These are phyloP conservation scores for Zygothrica quintamaculata DNA, from an alignment of 2,888 invertebrate species.

Conservation along the genomic window DNA sequence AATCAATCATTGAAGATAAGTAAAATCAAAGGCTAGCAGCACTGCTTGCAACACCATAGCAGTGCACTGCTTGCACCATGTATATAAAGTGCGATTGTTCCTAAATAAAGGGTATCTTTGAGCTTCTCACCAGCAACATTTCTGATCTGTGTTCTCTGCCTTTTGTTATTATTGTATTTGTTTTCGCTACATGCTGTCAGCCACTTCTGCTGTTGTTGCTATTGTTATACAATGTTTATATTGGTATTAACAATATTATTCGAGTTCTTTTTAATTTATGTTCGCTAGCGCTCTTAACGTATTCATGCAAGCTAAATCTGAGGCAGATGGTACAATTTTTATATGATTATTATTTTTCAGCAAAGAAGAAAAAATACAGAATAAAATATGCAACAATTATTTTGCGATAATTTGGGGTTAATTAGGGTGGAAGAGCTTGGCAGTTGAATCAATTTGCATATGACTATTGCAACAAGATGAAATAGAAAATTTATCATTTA, in stretches of 20 bases:
- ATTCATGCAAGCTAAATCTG: constrained; percentile 26
- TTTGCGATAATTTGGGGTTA: constrained; percentile 44
- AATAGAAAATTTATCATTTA: neutral
- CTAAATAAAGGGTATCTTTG: neutral
- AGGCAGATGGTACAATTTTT: neutral
- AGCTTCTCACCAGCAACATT: neutral
- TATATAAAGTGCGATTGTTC: neutral
- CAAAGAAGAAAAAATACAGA: too few species aligned
- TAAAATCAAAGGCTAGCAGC: too few species aligned
- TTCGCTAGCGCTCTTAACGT: constrained; percentile 15
- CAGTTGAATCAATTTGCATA: constrained; percentile 23
- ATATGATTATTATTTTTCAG: too few species aligned
- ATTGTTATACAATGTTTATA: constrained; percentile 38
- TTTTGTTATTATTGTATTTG: constrained; percentile 41
- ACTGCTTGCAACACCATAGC: too few species aligned
- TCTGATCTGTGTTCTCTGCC: neutral
- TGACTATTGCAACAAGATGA: neutral
- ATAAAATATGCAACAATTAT: constrained; percentile 34
- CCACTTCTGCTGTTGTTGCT: constrained; percentile 31
- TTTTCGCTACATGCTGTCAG: constrained; percentile 20
- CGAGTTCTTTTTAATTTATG: constrained; percentile 45
- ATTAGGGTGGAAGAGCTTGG: constrained; percentile 32
- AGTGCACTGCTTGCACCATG: too few species aligned
- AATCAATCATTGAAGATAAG: too few species aligned
- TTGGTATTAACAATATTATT: constrained; percentile 61